These are phyloP conservation scores for Parapristionchus giblindavisi DNA, from an alignment of 2,888 invertebrate species.

Conservation along the genomic window DNA sequence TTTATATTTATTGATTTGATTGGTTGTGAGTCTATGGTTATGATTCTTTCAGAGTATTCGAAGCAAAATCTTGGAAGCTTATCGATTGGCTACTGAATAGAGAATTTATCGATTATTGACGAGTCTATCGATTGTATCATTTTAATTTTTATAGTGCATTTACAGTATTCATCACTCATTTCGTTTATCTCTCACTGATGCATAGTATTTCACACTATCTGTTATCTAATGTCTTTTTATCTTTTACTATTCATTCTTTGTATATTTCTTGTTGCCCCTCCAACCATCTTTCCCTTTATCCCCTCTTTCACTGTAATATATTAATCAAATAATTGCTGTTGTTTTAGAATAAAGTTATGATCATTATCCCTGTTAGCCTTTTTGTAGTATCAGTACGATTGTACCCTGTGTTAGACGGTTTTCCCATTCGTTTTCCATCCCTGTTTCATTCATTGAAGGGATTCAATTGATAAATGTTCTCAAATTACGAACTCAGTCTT, in stretches of 20 bases:
- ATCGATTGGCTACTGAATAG: slow-evolving; percentile 13
- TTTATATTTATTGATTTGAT: neutral
- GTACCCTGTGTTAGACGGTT: too few relatives aligned
- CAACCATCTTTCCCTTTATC: slow-evolving; percentile 4
- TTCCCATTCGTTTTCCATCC: too few relatives aligned
- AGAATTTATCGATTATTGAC: neutral
- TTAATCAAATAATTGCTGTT: too few relatives aligned
- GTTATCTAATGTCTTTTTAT: slow-evolving; percentile 17
- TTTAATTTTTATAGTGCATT: slow-evolving; percentile 8
- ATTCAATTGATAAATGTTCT: too few relatives aligned
- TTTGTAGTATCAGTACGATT: too few relatives aligned
- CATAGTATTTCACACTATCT: slow-evolving; percentile 21
- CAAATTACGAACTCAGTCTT: too few relatives aligned
- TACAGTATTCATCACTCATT: neutral
- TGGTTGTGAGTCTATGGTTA: neutral
- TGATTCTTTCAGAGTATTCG: slow-evolving; percentile 18
- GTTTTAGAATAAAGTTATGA: too few relatives aligned
- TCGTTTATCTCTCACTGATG: neutral
- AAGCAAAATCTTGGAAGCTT: slow-evolving; percentile 20
- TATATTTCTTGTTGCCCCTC: neutral
- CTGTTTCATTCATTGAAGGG: too few relatives aligned
- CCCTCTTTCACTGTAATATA: too few relatives aligned
- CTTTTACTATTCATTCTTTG: slow-evolving; percentile 10
- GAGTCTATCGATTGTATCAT: neutral
- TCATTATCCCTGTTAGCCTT: too few relatives aligned